Base-by-base conservation (phyloP, 2,888 invertebrate genomes). In the Cordylochernes scorpioides region DNA sequence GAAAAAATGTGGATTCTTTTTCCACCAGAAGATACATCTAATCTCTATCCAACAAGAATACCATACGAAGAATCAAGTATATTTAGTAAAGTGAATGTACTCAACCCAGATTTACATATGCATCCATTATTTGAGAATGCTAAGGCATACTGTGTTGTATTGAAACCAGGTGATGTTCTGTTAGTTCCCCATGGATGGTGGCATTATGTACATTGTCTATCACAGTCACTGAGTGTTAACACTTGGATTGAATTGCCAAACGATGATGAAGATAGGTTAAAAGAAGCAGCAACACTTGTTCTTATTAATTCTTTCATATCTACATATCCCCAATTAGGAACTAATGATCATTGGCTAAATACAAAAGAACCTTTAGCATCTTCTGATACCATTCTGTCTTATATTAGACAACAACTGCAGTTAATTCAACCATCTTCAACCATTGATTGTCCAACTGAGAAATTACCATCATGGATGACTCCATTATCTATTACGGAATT, bases 41-140 rank as follows among this genome's bases (percentile, higher is more conserved):
- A 43, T 22, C 45, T 91, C 40, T 65, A 66, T 43, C 68, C 75
- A 16, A 74, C 75, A 0, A 63, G 91, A 47, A 62, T 88, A 28
- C 91, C 91, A 0, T 94, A 82, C 55, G 91, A 91, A 58, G 91
- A 91, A 52, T 88, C 88, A 0, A 88, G 82, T 51, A 63, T 91
- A 6, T 91, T 78, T 51, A 80, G 78, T 47, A 62, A 65, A 49
- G 59, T 75, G 25, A 75, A 82, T 50, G 70, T 84, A 44, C 70
- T 67, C 42, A 64, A 63, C 29, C 74, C 77, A 7, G 44, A 54
- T 39, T 27, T 47, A 2, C 15, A 29, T 4, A 30, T 25, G 16
- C 45, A 45, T 39, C 47, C 47, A 27, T 18, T 35, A 7, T 48
- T 51, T 39, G 36, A 45, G 43, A 33, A 46, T 6, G 39, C 48